Base-by-base conservation (phyloP, 2,797 vertebrate genomes). In the Poliocrania exsul region DNA sequence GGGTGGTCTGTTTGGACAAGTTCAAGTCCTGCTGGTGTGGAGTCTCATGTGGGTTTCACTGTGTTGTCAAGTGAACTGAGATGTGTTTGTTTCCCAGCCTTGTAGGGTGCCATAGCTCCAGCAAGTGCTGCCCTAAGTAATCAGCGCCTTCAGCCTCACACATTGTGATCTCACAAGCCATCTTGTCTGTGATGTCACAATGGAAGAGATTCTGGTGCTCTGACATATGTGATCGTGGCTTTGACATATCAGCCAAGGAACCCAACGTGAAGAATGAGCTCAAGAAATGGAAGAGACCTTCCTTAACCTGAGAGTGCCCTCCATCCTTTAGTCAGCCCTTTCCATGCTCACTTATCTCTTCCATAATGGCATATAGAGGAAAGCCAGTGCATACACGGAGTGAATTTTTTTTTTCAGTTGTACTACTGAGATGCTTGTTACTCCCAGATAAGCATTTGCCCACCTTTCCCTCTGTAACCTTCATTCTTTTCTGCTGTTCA, bases 111-210 rank as follows among this genome's bases (percentile, higher is more conserved):
- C 14, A 49, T 94, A 88, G 83, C 64, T 78, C 54, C 65, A 56
- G 88, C 81, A 89, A 93, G 88, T 14, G 47, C 61, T 87, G 66
- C 65, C 72, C 58, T 78, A 66, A 82, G 49, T 85, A 86, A 88
- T 87, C 75, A 44, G 81, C 42, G 37, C 86, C 64, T 90, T 51
- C 47, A 5, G 54, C 92, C 84, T 92, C 6, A 6, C 69, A 86
- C 93, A 86, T 90, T 96, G 95, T 95, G 94, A 86, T 96, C 90
- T 95, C 95, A 91, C 94, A 91, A 92, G 86, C 91, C 86, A 86
- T 87, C 69, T 0, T 8, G 75, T 93, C 88, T 95, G 93, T 95
- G 93, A 33, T 84, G 86, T 96, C 95, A 94, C 95, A 93, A 88
- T 89, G 94, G 84, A 95, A 78, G 90, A 93, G 84, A 80, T 90